These are phyloP conservation scores for Portevinia maculata DNA, from an alignment of 2,888 invertebrate species.

Conservation along the genomic window DNA sequence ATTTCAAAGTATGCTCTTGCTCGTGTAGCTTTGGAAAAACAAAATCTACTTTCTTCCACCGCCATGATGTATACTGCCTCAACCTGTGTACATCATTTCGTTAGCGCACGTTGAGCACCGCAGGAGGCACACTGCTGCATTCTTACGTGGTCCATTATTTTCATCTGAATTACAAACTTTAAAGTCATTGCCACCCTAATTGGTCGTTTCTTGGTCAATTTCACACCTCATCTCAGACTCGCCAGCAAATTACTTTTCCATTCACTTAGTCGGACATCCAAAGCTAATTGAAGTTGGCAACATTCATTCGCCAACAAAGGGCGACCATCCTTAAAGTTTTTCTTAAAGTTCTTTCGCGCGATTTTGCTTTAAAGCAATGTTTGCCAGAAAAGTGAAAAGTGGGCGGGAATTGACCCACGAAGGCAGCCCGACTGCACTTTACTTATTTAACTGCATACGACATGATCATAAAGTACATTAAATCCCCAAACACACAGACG, in stretches of 20 bases:
- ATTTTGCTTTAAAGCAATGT: conserved; percentile 15
- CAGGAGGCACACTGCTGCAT: conserved; percentile 38
- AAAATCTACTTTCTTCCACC: conserved; percentile 24
- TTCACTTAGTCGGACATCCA: conserved; percentile 17
- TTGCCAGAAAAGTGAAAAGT: conserved; percentile 5
- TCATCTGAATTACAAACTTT: conserved; percentile 64
- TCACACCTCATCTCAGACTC: conserved; percentile 39
- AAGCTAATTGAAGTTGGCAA: conserved; percentile 39
- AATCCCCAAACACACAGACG: conserved; percentile 23
- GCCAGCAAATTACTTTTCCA: background rate
- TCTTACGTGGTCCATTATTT: conserved; percentile 66
- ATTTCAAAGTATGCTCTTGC: conserved; percentile 37
- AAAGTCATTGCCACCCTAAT: conserved; percentile 62
- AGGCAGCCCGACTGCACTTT: background rate
- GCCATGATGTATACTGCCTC: background rate
- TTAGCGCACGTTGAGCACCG: conserved; percentile 36
- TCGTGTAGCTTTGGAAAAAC: conserved; percentile 11
- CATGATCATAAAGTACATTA: conserved; percentile 43
- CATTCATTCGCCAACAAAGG: conserved; percentile 1
- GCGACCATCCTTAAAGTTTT: background rate
- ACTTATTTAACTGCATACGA: conserved; percentile 13
- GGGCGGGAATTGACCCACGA: conserved; percentile 16
- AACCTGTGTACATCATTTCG: conserved; percentile 15
- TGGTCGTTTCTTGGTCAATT: conserved; percentile 66
- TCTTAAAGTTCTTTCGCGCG: conserved; percentile 8